These are phyloP conservation scores for Rhea pennata DNA, from an alignment of 2,113 vertebrate genomes.

Conservation along the genomic window DNA sequence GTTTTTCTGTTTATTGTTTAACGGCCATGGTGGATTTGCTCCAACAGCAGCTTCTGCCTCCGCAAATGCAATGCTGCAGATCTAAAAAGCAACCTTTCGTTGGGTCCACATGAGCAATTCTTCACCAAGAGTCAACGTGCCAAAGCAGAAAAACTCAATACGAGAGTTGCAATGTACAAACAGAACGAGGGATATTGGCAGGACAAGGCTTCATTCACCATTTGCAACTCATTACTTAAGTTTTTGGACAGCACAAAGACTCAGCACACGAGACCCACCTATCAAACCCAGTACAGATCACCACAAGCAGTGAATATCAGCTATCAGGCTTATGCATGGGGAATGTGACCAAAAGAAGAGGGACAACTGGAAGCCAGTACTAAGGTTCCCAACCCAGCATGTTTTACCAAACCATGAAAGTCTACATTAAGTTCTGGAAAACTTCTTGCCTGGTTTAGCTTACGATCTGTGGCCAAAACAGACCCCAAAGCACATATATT, in stretches of 20 bases:
- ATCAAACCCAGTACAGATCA: accelerated
- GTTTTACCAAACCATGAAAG: not conserved
- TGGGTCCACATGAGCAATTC: accelerated
- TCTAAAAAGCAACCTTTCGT: not conserved
- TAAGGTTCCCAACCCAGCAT: not conserved
- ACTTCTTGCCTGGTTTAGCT: not conserved
- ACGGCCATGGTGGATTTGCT: not conserved
- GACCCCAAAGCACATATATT: not conserved
- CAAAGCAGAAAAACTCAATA: accelerated
- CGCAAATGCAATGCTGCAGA: accelerated
- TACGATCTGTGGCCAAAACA: not conserved
- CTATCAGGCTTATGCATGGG: accelerated
- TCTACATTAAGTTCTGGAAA: not conserved
- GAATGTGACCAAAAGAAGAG: not conserved
- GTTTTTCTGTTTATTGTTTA: not conserved
- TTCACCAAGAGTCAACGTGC: not conserved
- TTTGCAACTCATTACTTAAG: not conserved
- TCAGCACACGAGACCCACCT: not conserved
- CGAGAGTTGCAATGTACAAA: not conserved
- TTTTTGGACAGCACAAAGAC: not conserved
- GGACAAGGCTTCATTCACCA: not conserved
- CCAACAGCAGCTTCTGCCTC: not conserved
- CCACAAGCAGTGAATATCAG: not conserved
- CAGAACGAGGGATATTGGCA: not conserved
- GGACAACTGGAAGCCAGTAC: not conserved